phyloP scores from a whole-genome alignment of 30 jellyfish, hydroid and myxozoan genomes.

The Hydractinia symbiolongicarpus region DNA sequence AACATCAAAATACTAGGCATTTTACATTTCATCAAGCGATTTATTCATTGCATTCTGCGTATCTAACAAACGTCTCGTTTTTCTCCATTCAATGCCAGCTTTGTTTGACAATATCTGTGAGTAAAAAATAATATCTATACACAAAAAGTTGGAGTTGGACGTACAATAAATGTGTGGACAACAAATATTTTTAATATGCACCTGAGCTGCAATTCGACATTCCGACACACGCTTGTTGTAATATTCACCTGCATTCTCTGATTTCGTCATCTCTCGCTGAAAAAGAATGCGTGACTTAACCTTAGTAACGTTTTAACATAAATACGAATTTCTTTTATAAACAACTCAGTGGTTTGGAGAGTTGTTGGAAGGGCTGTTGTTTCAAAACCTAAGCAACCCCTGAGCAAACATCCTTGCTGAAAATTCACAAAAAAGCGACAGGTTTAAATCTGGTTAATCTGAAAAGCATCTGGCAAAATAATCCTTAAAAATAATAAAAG shows the following conservation, averaged over 20 bases:
- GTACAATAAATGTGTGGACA: neutral
- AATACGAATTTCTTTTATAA: too few relatives aligned
- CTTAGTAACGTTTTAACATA: neutral
- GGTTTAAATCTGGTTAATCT: too few relatives aligned
- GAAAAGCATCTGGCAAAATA: too few relatives aligned
- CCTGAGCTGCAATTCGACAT: slow-evolving; percentile 94
- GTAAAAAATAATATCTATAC: neutral
- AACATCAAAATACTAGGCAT: too few relatives aligned
- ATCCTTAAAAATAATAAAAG: too few relatives aligned
- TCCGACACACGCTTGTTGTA: slow-evolving; percentile 91
- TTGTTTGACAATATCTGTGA: slow-evolving; percentile 54
- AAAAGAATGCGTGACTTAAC: neutral
- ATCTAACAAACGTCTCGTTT: slow-evolving; percentile 54
- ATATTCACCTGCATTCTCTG: slow-evolving; percentile 94
- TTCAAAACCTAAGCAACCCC: too few relatives aligned
- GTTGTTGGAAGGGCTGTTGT: too few relatives aligned
- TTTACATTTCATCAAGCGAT: slow-evolving; percentile 66
- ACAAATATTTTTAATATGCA: neutral
- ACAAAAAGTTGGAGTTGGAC: neutral
- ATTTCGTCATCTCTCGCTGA: slow-evolving; percentile 87
- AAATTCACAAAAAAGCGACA: too few relatives aligned
- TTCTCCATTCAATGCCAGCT: slow-evolving; percentile 57
- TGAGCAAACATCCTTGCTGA: too few relatives aligned
- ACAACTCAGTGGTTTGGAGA: too few relatives aligned
- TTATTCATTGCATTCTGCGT: slow-evolving; percentile 65